Percentiles rank a stretch among this genome's conserved stretches.
phyloP scores from a whole-genome alignment of 2,888 invertebrate genomes.

The Chaitophorus viminalis region DNA sequence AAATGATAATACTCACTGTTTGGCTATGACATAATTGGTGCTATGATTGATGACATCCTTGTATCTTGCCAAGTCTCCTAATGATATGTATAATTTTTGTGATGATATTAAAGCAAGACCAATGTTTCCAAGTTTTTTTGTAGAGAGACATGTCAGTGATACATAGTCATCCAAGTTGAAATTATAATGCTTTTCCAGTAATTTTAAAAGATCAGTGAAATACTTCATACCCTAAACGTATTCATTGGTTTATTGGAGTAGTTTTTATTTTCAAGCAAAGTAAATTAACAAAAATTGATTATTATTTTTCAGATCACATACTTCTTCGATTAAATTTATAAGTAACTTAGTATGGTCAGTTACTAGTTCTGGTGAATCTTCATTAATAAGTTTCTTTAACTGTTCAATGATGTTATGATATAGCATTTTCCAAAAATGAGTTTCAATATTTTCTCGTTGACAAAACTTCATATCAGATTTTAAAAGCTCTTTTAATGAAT shows the following conservation, averaged over 20 bases:
- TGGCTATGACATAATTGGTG: constrained; percentile 81
- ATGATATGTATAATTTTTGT: constrained; percentile 87
- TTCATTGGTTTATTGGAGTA: neutral
- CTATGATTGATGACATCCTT: constrained; percentile 85
- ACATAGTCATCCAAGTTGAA: constrained; percentile 74
- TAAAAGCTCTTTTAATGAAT: constrained; percentile 75
- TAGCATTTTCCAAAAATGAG: constrained; percentile 90
- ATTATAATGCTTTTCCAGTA: constrained; percentile 79
- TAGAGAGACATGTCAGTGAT: constrained; percentile 53
- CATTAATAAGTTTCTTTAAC: constrained; percentile 72
- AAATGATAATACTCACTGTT: constrained; percentile 71
- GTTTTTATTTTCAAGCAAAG: constrained; percentile 8
- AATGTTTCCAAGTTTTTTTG: constrained; percentile 71
- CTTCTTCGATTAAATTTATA: constrained; percentile 57
- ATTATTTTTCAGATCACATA: neutral
- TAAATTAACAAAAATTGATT: constrained; percentile 6
- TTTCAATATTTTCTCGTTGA: constrained; percentile 86
- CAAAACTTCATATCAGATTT: constrained; percentile 86
- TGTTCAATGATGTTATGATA: constrained; percentile 89
- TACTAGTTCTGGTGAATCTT: constrained; percentile 51
- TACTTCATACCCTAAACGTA: constrained; percentile 74
- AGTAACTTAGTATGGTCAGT: constrained; percentile 37
- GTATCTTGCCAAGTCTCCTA: constrained; percentile 94
- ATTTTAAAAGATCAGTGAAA: constrained; percentile 79
- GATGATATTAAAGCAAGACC: constrained; percentile 84